A percentile compares a stretch with the other conserved stretches of the same genome.
Conservation (phyloP, 2,113 vertebrate genomes). For the Gymnarchus niloticus region DNA sequence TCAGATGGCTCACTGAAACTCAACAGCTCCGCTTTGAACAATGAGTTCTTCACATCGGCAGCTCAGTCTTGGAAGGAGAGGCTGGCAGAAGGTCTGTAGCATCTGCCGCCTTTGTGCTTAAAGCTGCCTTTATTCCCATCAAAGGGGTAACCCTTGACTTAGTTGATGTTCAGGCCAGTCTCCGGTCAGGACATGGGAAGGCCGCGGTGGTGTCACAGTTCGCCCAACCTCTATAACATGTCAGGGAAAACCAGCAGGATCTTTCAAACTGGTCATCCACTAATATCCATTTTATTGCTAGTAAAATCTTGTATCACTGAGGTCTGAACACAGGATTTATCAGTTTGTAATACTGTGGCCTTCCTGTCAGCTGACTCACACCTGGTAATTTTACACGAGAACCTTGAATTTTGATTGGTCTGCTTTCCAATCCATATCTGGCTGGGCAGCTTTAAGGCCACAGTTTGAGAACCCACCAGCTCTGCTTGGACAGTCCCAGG, state of each 20-base stretch:
- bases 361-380: too few relatives aligned
- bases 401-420: too few relatives aligned
- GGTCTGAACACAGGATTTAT: background rate
- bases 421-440: too few relatives aligned
- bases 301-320: background rate
- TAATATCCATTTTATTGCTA: background rate
- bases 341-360: too few relatives aligned
- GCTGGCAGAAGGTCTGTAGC: conserved; percentile 79
- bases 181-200: background rate
- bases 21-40: conserved; percentile 89
- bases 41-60: conserved; percentile 96
- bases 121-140: background rate
- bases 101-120: background rate
- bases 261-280: background rate
- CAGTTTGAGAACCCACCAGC: too few relatives aligned
- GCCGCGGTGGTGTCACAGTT: background rate
- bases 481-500: background rate
- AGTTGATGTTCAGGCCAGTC: too few relatives aligned
- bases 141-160: background rate
- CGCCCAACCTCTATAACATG: too few relatives aligned
- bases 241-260: background rate
- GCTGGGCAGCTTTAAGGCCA: too few relatives aligned
- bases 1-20: conserved; percentile 84
- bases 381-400: too few relatives aligned
- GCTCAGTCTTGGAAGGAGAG: conserved; percentile 97